A percentile compares a stretch with the other conserved stretches of the same genome.
These are phyloP conservation scores for Syrmaticus mikado DNA, from an alignment of 2,113 vertebrate genomes.

Conservation along the genomic window DNA sequence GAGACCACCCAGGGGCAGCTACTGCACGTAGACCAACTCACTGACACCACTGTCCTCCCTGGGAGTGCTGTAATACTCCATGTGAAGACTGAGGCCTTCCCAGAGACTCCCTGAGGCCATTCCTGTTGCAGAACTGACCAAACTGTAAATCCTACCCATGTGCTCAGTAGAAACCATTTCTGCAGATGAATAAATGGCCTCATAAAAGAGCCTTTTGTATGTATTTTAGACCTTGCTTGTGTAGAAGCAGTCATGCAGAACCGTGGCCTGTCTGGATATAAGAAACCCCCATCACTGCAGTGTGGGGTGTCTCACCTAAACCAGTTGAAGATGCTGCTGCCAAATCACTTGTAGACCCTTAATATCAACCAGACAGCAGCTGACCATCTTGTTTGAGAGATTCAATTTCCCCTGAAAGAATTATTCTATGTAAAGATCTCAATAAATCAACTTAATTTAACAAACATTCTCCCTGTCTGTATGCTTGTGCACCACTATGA, in stretches of 20 bases:
- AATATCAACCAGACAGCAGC: background rate
- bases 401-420: background rate
- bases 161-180: background rate
- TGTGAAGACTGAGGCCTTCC: background rate
- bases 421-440: background rate
- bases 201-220: background rate
- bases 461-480: background rate
- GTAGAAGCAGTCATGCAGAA: background rate
- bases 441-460: background rate
- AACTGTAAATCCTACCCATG: background rate
- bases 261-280: background rate
- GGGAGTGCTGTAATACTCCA: fast-evolving
- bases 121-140: background rate
- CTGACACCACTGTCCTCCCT: background rate
- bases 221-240: background rate
- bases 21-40: background rate
- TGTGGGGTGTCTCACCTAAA: background rate
- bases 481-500: background rate
- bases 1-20: background rate
- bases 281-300: background rate
- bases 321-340: background rate
- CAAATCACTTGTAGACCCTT: background rate
- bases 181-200: background rate
- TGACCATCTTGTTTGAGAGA: background rate
- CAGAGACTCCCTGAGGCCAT: background rate